These are phyloP conservation scores for Nemotelus nigrinus DNA, from an alignment of 2,888 invertebrate species.

Conservation along the genomic window DNA sequence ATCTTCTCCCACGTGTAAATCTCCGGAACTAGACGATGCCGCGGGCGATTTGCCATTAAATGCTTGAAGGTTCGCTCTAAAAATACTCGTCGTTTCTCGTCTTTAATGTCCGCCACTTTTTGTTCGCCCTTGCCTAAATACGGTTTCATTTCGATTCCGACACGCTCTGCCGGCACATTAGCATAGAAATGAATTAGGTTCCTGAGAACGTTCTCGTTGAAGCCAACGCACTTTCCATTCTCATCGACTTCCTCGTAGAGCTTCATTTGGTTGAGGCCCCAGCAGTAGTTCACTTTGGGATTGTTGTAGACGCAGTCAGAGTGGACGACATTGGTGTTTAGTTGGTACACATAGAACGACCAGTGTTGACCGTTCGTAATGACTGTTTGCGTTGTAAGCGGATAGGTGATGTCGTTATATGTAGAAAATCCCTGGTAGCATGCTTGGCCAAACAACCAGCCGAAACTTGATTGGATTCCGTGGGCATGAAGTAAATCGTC, in stretches of 20 bases:
- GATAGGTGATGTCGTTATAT: constrained; percentile 90
- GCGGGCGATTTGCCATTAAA: constrained; percentile 74
- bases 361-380: constrained; percentile 88
- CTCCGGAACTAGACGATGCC: constrained; percentile 73
- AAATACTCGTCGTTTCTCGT: constrained; percentile 76
- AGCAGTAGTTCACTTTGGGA: constrained; percentile 81
- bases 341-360: constrained; percentile 89
- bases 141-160: constrained; percentile 75
- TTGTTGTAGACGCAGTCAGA: constrained; percentile 72
- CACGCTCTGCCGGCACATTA: constrained; percentile 73
- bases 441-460: constrained; percentile 82
- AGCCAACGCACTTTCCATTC: constrained; percentile 73
- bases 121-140: constrained; percentile 71
- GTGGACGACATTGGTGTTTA: constrained; percentile 84
- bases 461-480: constrained; percentile 82
- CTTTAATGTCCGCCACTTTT: constrained; percentile 74
- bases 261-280: constrained; percentile 76
- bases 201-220: constrained; percentile 83
- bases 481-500: constrained; percentile 76
- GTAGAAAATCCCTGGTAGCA: constrained; percentile 89
- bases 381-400: constrained; percentile 86
- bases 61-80: constrained; percentile 76
- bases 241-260: constrained; percentile 80
- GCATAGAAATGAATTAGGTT: constrained; percentile 78
- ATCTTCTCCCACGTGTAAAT: constrained; percentile 84